A percentile compares a stretch with the other conserved stretches of the same genome.
Conservation (phyloP, 2,113 vertebrate species). For the Podiceps cristatus region DNA sequence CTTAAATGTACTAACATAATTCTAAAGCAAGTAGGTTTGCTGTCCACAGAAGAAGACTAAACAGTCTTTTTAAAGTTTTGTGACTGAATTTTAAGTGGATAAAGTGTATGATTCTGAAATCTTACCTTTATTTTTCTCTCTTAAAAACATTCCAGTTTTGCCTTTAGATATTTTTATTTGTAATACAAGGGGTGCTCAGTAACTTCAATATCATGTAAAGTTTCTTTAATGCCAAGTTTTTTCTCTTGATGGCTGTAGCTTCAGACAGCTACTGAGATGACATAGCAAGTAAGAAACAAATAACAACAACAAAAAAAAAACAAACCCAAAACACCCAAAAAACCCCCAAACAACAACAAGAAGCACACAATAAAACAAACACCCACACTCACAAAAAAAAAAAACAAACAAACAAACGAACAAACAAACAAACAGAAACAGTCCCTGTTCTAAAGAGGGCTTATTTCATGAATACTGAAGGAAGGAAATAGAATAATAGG, state of each 20-base stretch:
- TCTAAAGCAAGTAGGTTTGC: not conserved
- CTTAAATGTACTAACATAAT: not conserved
- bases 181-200: not conserved
- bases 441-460: not conserved
- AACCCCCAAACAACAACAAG: too few species aligned
- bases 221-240: not conserved
- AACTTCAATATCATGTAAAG: not conserved
- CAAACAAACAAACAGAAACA: not conserved
- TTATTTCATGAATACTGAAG: not conserved
- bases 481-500: not conserved
- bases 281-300: not conserved
- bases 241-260: not conserved
- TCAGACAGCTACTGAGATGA: not conserved
- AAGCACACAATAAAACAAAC: too few species aligned
- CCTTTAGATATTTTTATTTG: not conserved
- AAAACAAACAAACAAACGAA: too few species aligned
- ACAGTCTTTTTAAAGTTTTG: not conserved
- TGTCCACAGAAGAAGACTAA: not conserved
- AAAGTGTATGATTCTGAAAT: not conserved
- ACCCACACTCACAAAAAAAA: too few species aligned
- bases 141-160: not conserved
- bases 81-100: not conserved
- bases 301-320: not conserved
- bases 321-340: too few species aligned
- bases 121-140: not conserved